Evolutionary conservation across 2,113 vertebrate species (phyloP).

Genomic region (Ancistrus triradiatus): DNA sequence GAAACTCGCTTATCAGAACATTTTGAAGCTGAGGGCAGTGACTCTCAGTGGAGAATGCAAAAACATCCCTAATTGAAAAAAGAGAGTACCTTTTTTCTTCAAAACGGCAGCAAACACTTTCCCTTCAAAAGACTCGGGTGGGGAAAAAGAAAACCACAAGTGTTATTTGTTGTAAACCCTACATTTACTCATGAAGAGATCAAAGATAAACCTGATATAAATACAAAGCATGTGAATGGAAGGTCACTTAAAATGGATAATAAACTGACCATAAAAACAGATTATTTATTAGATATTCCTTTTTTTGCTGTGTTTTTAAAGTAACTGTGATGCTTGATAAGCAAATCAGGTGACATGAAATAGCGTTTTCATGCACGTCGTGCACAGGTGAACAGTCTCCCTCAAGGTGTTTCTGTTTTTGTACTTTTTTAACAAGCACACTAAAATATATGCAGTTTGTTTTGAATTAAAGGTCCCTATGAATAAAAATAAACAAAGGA

Average conservation of each 20-base stretch:
- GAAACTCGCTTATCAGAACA: too few relatives aligned
- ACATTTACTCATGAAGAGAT: conserved; percentile 54
- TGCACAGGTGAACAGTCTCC: conserved; percentile 66
- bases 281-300: conserved; percentile 76
- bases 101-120: not conserved
- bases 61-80: conserved; percentile 25
- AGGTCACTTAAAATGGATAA: conserved; percentile 55
- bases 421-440: conserved; percentile 60
- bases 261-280: conserved; percentile 65
- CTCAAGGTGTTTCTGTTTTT: conserved; percentile 69
- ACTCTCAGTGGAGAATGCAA: conserved; percentile 16
- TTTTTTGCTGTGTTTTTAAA: conserved; percentile 65
- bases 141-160: conserved; percentile 28
- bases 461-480: conserved; percentile 75
- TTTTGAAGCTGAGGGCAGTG: too few relatives aligned
- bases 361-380: conserved; percentile 56
- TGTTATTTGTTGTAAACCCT: conserved; percentile 55
- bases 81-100: conserved; percentile 21
- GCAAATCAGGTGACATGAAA: conserved; percentile 65
- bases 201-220: conserved; percentile 58
- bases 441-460: conserved; percentile 77
- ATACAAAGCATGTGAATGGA: conserved; percentile 63
- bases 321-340: conserved; percentile 46
- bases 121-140: not conserved
- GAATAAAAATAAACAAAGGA: conserved; percentile 75